phyloP scores from a whole-genome alignment of 2,113 vertebrate species.

The Theristicus caerulescens region DNA sequence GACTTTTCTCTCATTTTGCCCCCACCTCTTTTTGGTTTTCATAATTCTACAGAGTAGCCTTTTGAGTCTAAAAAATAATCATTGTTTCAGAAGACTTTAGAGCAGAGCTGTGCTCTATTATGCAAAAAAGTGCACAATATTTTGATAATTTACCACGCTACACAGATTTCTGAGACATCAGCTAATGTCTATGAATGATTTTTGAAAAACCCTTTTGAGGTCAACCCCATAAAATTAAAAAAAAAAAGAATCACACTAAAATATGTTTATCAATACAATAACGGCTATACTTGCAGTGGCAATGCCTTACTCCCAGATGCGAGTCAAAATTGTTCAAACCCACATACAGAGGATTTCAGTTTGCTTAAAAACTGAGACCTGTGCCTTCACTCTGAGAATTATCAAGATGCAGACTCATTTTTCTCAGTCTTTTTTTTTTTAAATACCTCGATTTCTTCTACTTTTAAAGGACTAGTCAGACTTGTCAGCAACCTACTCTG shows the following conservation, averaged over 20 bases:
- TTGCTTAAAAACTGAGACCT: neutral
- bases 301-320: neutral
- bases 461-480: neutral
- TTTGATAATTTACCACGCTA: neutral
- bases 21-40: accelerated
- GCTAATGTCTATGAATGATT: neutral
- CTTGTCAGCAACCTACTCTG: neutral
- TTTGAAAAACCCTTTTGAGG: neutral
- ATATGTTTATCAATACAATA: neutral
- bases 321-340: neutral
- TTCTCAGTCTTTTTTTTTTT: neutral
- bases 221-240: neutral
- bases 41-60: neutral
- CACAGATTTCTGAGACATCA: neutral
- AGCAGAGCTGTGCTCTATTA: neutral
- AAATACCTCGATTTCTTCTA: neutral
- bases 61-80: neutral
- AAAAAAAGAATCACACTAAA: neutral
- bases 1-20: neutral
- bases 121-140: neutral
- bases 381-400: neutral
- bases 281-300: neutral
- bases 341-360: neutral
- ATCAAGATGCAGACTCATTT: neutral
- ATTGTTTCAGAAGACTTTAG: neutral